A percentile compares a stretch with the other conserved stretches of the same genome.
Conservation (phyloP, 2,113 vertebrate genomes). For the Columba livia region DNA sequence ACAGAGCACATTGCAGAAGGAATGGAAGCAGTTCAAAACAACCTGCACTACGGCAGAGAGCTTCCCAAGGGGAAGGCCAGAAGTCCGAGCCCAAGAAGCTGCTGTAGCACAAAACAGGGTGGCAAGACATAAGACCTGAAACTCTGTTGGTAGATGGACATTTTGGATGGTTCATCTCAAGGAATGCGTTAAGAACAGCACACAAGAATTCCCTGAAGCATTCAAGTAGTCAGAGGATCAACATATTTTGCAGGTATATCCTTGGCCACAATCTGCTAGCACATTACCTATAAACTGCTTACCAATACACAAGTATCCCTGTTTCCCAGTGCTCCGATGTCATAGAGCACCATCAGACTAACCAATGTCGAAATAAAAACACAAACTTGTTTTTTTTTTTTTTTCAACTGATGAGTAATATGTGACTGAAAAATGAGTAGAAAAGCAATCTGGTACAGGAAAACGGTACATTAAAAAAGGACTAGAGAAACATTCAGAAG, state of each 20-base stretch:
- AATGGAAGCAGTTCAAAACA: neutral
- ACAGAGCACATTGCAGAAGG: neutral
- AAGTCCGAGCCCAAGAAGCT: neutral
- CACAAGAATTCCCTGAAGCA: neutral
- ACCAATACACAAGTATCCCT: neutral
- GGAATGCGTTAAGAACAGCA: neutral
- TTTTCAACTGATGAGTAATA: slow-evolving; percentile 5
- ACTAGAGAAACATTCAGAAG: neutral
- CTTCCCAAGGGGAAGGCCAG: neutral
- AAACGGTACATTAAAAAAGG: neutral
- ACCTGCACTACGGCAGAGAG: neutral
- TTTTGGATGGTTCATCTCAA: neutral
- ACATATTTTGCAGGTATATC: neutral
- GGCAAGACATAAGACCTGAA: neutral
- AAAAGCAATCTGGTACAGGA: neutral
- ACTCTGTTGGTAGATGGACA: neutral
- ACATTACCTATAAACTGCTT: neutral
- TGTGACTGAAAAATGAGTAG: neutral
- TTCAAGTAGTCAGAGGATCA: neutral
- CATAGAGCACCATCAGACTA: neutral
- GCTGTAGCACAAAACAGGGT: neutral
- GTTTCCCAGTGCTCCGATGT: neutral
- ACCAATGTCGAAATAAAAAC: neutral
- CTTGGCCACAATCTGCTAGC: neutral
- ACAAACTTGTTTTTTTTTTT: neutral